Percentiles rank a stretch among this genome's conserved stretches.
Evolutionary conservation across 2,888 invertebrate species (phyloP).

Genomic region (Cenopis cana): DNA sequence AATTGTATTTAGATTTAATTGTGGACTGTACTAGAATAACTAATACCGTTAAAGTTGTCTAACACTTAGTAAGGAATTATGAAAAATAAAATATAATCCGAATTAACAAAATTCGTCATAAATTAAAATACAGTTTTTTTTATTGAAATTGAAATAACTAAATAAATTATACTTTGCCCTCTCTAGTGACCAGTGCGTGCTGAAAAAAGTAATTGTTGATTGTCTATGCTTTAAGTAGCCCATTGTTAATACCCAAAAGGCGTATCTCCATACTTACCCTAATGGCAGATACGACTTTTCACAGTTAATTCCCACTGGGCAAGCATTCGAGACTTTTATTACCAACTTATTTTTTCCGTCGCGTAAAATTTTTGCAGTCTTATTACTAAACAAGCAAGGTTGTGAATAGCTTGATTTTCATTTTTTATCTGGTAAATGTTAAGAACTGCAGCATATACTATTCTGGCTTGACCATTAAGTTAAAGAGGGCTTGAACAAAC

Average conservation of each 20-base stretch:
- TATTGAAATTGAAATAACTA: not conserved
- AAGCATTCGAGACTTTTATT: slow-evolving; percentile 30
- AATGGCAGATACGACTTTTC: not conserved
- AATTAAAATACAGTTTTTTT: no score
- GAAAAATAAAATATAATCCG: no score
- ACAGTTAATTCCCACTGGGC: not conserved
- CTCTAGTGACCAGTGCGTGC: slow-evolving; percentile 49
- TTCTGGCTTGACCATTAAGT: slow-evolving; percentile 40
- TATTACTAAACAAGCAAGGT: not conserved
- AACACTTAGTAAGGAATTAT: no score
- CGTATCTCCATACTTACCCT: not conserved
- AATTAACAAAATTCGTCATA: no score
- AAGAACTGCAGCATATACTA: slow-evolving; percentile 14
- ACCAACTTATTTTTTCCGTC: not conserved
- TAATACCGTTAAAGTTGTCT: no score
- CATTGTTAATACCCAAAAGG: not conserved
- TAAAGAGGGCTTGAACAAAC: slow-evolving; percentile 32
- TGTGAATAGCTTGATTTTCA: not conserved
- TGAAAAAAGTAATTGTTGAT: slow-evolving; percentile 36
- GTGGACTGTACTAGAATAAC: no score
- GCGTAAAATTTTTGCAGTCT: not conserved
- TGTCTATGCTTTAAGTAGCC: slow-evolving; percentile 30
- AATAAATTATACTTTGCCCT: slow-evolving; percentile 36
- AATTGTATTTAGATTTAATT: no score
- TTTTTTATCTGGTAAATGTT: not conserved